Base-by-base conservation (phyloP, 1,140 invertebrate species). In the Drosophila auraria region DNA sequence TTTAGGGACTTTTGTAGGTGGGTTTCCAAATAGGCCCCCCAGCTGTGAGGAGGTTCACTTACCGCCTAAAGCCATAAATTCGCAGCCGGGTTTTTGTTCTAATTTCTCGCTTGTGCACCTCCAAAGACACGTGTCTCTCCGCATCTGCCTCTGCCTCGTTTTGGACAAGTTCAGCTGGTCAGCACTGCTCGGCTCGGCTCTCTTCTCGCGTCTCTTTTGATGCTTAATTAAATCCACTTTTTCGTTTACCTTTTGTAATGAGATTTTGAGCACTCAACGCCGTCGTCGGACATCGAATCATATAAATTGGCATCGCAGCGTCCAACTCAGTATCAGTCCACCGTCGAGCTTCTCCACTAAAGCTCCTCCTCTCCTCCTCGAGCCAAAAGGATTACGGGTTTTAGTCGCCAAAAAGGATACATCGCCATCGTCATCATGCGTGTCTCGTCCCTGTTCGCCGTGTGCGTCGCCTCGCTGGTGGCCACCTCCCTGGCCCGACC, bases 401-500 rank as follows among this genome's bases (percentile, higher is more conserved):
- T 56, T 56, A 63, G 44, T 59, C 20, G 45, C 44, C 49, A 25
- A 30, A 17, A 72, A 84, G 84, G 72, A 87, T 33, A 42, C 59
- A 72, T 66, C 72, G 44, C 44, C 65, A 59, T 45, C 50, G 12
- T 57, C 65, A 68, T 30, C 72, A 90, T 92, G 91, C 82, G 91
- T 79, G 69, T 74, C 15, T 92, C 68, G 17, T 78, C 82, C 93
- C 94, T 93, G 91, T 93, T 90, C 92, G 93, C 80, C 78, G 91
- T 82, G 93, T 94, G 76, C 92, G 86, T 84, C 58, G 86, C 84
- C 63, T 62, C 86, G 14, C 73, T 89, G 51, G 82, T 93, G 91
- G 94, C 93, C 49, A 91, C 94, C 81, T 93, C 93, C 82, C 92
- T 93, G 80, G 94, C 94, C 20, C 93, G 94, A 72, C 94, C 94